Evolutionary conservation across 2,113 vertebrate genomes (phyloP).

Genomic region (Apaloderma vittatum): DNA sequence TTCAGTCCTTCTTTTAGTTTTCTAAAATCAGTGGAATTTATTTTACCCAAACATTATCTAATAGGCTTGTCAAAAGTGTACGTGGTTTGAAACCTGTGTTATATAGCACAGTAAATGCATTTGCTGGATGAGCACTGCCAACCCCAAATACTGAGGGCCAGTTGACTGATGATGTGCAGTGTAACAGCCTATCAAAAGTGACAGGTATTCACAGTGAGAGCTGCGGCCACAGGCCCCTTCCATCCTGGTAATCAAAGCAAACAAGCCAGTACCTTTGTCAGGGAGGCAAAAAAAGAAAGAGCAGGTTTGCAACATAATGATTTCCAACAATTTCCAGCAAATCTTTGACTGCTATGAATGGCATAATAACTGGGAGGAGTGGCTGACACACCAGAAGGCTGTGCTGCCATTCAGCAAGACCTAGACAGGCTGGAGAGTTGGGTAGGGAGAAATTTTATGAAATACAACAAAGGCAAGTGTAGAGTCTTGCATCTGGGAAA

Average conservation of each 20-base stretch:
- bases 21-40: background rate
- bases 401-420: too few species aligned
- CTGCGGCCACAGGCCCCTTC: background rate
- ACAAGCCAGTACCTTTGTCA: background rate
- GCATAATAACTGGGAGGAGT: too few species aligned
- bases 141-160: background rate
- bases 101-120: background rate
- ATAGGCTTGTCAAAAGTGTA: background rate
- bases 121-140: background rate
- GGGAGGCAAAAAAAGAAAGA: background rate
- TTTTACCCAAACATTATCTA: background rate
- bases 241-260: constrained; percentile 43
- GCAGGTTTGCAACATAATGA: background rate
- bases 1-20: background rate
- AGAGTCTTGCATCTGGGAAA: too few species aligned
- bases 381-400: too few species aligned
- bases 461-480: too few species aligned
- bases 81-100: background rate
- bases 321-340: background rate
- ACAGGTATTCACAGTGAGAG: constrained; percentile 34
- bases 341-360: background rate
- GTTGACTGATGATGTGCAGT: background rate
- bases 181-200: background rate
- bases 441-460: too few species aligned
- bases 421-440: too few species aligned